Evolutionary conservation across 2,888 invertebrate genomes (phyloP).

Genomic region (Onthophagus sagittarius): DNA sequence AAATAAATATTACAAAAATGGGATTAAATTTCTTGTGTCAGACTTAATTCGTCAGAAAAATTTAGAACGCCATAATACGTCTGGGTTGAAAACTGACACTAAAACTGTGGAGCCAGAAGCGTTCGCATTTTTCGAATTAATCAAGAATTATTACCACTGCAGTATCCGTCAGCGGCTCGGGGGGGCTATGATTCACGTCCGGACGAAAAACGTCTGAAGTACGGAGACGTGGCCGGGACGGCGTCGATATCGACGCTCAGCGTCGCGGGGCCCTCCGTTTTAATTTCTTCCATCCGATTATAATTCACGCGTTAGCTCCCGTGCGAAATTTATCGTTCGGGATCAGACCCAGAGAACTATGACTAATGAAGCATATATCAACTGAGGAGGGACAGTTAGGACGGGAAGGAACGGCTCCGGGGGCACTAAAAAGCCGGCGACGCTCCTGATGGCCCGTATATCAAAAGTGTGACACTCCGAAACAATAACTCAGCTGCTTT

Average conservation of each 20-base stretch:
- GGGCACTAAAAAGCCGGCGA: conserved; percentile 39
- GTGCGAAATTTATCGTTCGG: conserved; percentile 23
- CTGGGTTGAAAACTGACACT: conserved; percentile 1
- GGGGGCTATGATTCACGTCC: conserved; percentile 5
- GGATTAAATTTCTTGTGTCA: not conserved
- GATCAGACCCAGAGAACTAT: conserved; percentile 34
- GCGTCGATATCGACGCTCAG: not conserved
- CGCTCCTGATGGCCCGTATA: conserved; percentile 47
- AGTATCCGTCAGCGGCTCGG: conserved; percentile 8
- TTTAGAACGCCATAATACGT: not conserved
- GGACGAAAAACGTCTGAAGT: not conserved
- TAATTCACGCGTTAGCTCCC: conserved; percentile 25
- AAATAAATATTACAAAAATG: no score
- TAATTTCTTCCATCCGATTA: conserved; percentile 23
- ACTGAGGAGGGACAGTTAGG: conserved; percentile 32
- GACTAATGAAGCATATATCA: conserved; percentile 44
- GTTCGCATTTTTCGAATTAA: conserved; percentile 12
- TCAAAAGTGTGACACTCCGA: conserved; percentile 47
- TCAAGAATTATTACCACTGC: conserved; percentile 13
- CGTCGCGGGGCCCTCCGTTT: conserved; percentile 6
- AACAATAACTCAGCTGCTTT: conserved; percentile 49
- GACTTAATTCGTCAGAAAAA: conserved; percentile 2
- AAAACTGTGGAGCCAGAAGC: conserved; percentile 8
- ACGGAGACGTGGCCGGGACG: not conserved
- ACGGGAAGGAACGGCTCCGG: conserved; percentile 25